phyloP scores from a whole-genome alignment of 2,113 vertebrate genomes.

The Colaptes auratus region DNA sequence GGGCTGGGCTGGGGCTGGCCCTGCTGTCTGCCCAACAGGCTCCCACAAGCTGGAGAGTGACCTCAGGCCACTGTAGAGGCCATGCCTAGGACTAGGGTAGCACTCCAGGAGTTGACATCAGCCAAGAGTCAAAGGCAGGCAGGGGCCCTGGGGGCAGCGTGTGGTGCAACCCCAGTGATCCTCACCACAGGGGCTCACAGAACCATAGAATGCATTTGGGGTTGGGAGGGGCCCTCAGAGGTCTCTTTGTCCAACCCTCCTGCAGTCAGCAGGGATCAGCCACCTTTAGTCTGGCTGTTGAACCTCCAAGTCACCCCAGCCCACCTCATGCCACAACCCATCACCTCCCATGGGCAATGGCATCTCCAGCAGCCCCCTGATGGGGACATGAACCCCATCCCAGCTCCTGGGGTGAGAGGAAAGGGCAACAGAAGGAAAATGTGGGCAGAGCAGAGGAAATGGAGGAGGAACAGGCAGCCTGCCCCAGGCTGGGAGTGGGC shows the following conservation, averaged over 20 bases:
- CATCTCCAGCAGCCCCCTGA: not conserved
- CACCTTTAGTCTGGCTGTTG: rapidly evolving
- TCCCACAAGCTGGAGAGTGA: not conserved
- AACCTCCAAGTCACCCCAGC: not conserved
- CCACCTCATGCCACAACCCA: not conserved
- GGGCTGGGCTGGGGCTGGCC: not conserved
- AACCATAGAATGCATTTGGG: no score
- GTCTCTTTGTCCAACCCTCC: no score
- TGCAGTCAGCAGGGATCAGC: not conserved
- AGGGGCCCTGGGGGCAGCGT: rapidly evolving
- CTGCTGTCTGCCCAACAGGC: not conserved
- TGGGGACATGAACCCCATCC: not conserved
- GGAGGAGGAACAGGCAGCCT: not conserved
- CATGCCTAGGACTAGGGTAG: not conserved
- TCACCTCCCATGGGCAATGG: not conserved
- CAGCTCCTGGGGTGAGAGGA: rapidly evolving
- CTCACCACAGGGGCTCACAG: not conserved
- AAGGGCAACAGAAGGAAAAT: not conserved
- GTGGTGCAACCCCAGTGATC: rapidly evolving
- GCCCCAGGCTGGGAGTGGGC: not conserved
- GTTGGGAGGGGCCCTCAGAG: no score
- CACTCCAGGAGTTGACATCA: not conserved
- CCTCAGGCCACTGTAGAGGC: not conserved
- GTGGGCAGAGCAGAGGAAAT: not conserved
- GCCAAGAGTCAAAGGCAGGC: not conserved